Percentiles rank a stretch among this genome's conserved stretches.
Conservation (phyloP, 2,113 vertebrate genomes). For the Pleuronectes platessa region DNA sequence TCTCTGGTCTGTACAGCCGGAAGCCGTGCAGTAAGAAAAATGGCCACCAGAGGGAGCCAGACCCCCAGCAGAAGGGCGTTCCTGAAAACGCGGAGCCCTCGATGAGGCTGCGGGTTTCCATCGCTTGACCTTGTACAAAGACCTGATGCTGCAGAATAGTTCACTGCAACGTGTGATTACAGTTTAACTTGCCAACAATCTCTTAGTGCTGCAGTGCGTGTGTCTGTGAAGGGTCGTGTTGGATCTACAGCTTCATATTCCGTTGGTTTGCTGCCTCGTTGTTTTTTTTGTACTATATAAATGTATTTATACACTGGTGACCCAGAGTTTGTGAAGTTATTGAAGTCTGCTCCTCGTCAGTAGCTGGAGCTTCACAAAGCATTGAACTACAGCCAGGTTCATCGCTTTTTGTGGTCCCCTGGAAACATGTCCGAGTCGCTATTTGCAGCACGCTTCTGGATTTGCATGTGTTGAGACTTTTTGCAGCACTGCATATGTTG, state of each 20-base stretch:
- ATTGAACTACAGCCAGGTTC: too few relatives aligned
- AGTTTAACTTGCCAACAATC: neutral
- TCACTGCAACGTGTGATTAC: neutral
- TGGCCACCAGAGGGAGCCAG: slow-evolving; percentile 52
- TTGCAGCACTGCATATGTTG: too few relatives aligned
- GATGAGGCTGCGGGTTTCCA: neutral
- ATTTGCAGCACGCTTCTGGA: too few relatives aligned
- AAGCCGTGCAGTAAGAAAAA: slow-evolving; percentile 41
- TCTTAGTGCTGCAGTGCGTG: neutral
- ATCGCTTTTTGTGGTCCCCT: too few relatives aligned
- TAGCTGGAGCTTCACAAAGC: too few relatives aligned
- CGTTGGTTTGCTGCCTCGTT: neutral
- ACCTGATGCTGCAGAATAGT: neutral
- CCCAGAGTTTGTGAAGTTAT: too few relatives aligned
- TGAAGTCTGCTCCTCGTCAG: too few relatives aligned
- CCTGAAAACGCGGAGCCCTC: neutral
- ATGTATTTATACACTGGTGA: too few relatives aligned
- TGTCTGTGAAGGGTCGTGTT: neutral
- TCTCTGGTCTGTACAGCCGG: neutral
- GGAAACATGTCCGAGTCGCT: too few relatives aligned
- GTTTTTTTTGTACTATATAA: too few relatives aligned
- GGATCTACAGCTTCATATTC: neutral
- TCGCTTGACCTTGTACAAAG: neutral
- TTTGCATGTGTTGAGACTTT: too few relatives aligned
- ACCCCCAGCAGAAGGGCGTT: slow-evolving; percentile 4